These are phyloP conservation scores for Crax fasciolata DNA, from an alignment of 2,797 vertebrate species.

Conservation along the genomic window DNA sequence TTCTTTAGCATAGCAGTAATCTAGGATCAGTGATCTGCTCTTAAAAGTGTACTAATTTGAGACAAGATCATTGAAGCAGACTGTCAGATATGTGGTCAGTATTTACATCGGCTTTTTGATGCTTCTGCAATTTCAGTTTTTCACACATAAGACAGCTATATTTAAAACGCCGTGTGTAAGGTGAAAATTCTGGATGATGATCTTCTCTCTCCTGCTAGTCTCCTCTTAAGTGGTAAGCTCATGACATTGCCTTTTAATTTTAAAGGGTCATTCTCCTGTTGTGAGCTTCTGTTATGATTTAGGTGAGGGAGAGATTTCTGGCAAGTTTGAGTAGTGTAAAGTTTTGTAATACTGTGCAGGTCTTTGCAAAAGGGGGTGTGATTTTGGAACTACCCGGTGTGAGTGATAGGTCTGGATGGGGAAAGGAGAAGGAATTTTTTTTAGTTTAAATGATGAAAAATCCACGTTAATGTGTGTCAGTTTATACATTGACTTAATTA, in stretches of 20 bases:
- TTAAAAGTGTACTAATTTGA: neutral
- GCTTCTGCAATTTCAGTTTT: neutral
- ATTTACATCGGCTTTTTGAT: neutral
- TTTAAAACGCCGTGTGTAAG: neutral
- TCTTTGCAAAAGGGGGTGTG: neutral
- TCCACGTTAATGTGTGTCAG: neutral
- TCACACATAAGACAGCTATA: neutral
- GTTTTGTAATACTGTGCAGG: neutral
- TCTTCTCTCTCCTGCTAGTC: neutral
- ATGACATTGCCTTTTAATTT: neutral
- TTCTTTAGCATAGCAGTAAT: neutral
- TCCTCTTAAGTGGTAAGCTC: neutral
- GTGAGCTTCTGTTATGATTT: neutral
- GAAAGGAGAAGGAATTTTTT: neutral
- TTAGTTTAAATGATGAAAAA: neutral
- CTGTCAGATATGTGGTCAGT: neutral
- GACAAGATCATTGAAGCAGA: neutral
- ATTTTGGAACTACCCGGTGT: neutral
- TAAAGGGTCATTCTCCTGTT: neutral
- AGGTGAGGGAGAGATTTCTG: neutral
- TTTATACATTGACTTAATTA: neutral
- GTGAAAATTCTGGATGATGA: neutral
- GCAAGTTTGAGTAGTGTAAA: neutral
- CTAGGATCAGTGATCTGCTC: conserved; percentile 14
- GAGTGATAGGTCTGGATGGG: neutral